Percentiles rank a stretch among this genome's conserved stretches.
Conservation (phyloP, 2,888 invertebrate genomes). For the Eristalis intricaria region DNA sequence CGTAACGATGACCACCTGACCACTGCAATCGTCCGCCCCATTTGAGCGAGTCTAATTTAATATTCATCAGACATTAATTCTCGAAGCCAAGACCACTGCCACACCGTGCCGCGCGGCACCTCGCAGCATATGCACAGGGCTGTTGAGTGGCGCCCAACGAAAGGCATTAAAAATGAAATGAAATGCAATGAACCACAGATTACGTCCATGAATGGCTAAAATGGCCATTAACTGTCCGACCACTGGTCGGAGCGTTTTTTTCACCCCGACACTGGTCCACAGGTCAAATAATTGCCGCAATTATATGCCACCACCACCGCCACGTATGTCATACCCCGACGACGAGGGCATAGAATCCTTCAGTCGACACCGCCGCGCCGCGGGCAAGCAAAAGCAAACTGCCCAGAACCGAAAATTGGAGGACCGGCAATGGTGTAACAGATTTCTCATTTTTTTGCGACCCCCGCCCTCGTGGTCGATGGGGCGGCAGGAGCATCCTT, state of each 20-base stretch:
- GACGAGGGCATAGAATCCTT: not conserved
- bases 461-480: slow-evolving; percentile 20
- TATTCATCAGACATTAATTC: slow-evolving; percentile 69
- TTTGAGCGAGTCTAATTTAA: slow-evolving; percentile 57
- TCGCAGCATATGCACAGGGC: not conserved
- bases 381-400: not conserved
- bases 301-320: slow-evolving; percentile 43
- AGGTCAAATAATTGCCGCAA: slow-evolving; percentile 68
- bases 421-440: slow-evolving; percentile 55
- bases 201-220: slow-evolving; percentile 68
- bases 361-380: slow-evolving; percentile 14
- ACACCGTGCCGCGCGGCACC: not conserved
- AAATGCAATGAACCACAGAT: slow-evolving; percentile 71
- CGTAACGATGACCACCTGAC: slow-evolving; percentile 61
- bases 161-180: slow-evolving; percentile 59
- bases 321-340: slow-evolving; percentile 2
- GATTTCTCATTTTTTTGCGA: slow-evolving; percentile 46
- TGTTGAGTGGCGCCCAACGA: slow-evolving; percentile 1
- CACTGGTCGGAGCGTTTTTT: slow-evolving; percentile 31
- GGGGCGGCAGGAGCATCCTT: slow-evolving; percentile 32
- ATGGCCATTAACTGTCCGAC: slow-evolving; percentile 65
- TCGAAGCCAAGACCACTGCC: not conserved
- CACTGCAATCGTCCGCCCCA: slow-evolving; percentile 24
- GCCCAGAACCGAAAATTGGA: slow-evolving; percentile 23
- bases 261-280: slow-evolving; percentile 20